Base-by-base conservation (phyloP, 2,888 invertebrate species). In the Perizoma flavofasciatum region DNA sequence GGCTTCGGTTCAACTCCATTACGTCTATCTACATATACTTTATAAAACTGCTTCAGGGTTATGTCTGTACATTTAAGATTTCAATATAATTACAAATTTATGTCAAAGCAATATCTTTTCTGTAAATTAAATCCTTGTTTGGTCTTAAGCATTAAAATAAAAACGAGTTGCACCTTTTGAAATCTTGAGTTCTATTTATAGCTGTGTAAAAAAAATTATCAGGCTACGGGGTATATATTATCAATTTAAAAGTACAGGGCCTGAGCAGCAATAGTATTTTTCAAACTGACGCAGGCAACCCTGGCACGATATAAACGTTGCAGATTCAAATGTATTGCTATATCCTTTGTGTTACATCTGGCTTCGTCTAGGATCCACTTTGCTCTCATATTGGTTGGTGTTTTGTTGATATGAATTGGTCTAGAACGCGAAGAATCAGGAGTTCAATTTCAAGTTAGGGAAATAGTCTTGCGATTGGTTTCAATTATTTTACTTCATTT, bases 1-100 rank as follows among this genome's bases (percentile, higher is more conserved):
- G 91, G 91, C 91, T 75, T 69, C 69, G 75, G 79, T 88, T 91
- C 91, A 92, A 92, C 83, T 89, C 91, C 87, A 91, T 92, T 89
- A 90, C 66, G 62, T 51, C 61, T 61, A 62, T 62, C 62, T 58
- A 58, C 62, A 62, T 61, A 61, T 55, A 55, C 62, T 50, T 62
- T 61, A 52, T 55, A 62, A 58, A 62, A 55, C 61, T 51, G 11
- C 58, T 58, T 40, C 58, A 62, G 62, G 62, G 62, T 50, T 55
- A 60, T 10, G 60, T 32, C 55, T 51, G 40, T 55, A 49, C 43
- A 45, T 48, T 48, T 4, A 37, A 37, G 48, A 48, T 37, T 35
- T 48, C 6, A 10, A 56, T 45, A 45, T 6, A 5, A 37, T 37
- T 37, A 37, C 5, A 37, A 37, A 6, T 6, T 7, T 4, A 6